Conservation (phyloP, 1,140 invertebrate species). For the Oryctes rhinoceros region DNA sequence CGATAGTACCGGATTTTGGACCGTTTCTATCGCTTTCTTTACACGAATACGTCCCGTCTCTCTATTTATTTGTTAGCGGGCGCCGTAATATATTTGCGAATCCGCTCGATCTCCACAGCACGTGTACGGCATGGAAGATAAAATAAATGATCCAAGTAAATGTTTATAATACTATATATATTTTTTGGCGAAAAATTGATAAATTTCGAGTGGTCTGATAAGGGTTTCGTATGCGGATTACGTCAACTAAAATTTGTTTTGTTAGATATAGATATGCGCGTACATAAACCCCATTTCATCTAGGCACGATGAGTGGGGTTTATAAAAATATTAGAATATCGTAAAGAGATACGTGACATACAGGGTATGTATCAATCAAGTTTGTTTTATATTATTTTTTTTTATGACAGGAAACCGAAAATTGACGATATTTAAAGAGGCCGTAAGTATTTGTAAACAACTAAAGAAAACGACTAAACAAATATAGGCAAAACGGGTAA, state of each 20-base stretch:
- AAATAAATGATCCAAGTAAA: conserved; percentile 15
- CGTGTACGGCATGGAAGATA: conserved; percentile 12
- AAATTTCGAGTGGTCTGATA: conserved; percentile 22
- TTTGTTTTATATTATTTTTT: too few species aligned
- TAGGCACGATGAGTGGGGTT: not conserved
- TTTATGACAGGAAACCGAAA: too few species aligned
- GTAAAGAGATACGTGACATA: too few species aligned
- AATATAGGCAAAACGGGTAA: too few species aligned
- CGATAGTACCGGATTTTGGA: not conserved
- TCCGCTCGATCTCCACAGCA: conserved; percentile 8
- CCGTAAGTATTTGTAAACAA: too few species aligned
- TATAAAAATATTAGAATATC: not conserved
- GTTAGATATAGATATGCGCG: not conserved
- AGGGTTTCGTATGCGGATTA: conserved; percentile 20
- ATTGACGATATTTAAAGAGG: too few species aligned
- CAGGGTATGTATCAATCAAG: too few species aligned
- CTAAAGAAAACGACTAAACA: too few species aligned
- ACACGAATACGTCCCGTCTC: too few species aligned
- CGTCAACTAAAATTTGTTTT: conserved; percentile 25
- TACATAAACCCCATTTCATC: conserved; percentile 1
- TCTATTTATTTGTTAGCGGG: not conserved
- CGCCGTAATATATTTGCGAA: not conserved
- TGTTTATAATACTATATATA: conserved; percentile 10
- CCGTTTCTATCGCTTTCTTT: not conserved
- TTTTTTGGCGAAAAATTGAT: conserved; percentile 24